Base-by-base conservation (phyloP, 2,113 vertebrate species). In the Dipodomys spectabilis region DNA sequence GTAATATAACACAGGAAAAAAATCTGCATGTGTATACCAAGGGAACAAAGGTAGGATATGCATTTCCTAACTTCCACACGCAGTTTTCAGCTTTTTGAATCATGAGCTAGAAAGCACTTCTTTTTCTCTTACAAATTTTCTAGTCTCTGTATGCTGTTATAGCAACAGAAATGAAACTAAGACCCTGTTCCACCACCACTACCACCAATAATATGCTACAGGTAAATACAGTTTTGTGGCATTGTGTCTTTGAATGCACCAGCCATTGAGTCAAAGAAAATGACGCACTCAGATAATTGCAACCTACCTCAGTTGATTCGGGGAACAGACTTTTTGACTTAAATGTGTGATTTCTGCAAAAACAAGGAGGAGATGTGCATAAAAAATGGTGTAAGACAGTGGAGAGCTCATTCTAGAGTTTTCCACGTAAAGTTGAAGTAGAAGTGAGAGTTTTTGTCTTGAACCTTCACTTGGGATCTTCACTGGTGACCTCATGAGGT, bases 381-480 rank as follows among this genome's bases (percentile, higher is more conserved):
- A 19, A 78, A 78, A 32, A 49, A 35, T 72, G 27, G 72, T 57
- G 94, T 83, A 95, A 97, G 94, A 95, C 83, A 96, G 74, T 44
- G 68, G 78, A 7, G 44, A 82, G 28, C 82, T 96, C 96, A 98
- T 96, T 96, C 94, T 90, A 95, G 16, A 39, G 90, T 96, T 96
- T 98, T 96, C 95, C 94, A 92, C 96, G 95, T 88, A 78, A 74
- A 95, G 65, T 93, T 91, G 94, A 95, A 97, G 92, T 81, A 67
- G 88, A 96, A 95, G 69, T 81, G 0, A 96, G 89, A 49, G 88
- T 95, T 97, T 97, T 93, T 80, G 49, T 0, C 22, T 79, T 71
- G 1, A 0, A 82, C 78, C 96, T 96, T 1, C 82, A 64, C 90
- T 49, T 2, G 20, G 25, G 83, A 82, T 88, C 73, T n/a, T n/a